These are phyloP conservation scores for Eilema depressum DNA, from an alignment of 2,888 invertebrate genomes.

Conservation along the genomic window DNA sequence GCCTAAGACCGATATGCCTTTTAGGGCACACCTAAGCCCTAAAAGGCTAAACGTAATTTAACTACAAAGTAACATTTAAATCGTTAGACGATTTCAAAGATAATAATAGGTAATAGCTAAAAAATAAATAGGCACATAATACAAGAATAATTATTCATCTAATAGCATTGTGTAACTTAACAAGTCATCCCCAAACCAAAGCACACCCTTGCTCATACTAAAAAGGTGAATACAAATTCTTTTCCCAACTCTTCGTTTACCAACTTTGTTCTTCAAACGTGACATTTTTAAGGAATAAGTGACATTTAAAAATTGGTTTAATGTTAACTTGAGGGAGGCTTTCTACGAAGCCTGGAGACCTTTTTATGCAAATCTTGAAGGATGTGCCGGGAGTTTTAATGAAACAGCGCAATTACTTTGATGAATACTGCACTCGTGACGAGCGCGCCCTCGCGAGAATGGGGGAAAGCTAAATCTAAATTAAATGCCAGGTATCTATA, in stretches of 20 bases:
- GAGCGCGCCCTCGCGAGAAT: conserved; percentile 56
- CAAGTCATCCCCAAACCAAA: conserved; percentile 2
- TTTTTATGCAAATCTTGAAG: conserved; percentile 84
- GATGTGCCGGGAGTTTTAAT: conserved; percentile 83
- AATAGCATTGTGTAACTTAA: neutral
- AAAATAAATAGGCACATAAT: too few species aligned
- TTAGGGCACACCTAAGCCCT: too few species aligned
- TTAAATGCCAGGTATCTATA: conserved; percentile 59
- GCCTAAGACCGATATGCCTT: too few species aligned
- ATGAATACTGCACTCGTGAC: conserved; percentile 76
- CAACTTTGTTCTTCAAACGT: conserved; percentile 60
- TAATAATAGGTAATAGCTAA: too few species aligned
- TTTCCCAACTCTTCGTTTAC: conserved; percentile 33
- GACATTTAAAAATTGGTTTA: conserved; percentile 75
- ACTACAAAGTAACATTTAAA: neutral
- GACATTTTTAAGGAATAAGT: conserved; percentile 61
- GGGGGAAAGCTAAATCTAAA: conserved; percentile 57
- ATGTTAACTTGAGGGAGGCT: conserved; percentile 62
- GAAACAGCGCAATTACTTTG: conserved; percentile 82
- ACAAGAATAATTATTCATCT: neutral
- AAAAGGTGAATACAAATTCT: conserved; percentile 1
- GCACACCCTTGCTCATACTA: neutral
- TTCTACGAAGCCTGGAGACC: conserved; percentile 64
- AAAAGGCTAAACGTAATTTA: neutral
- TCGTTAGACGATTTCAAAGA: neutral